Base-by-base conservation (phyloP, 2,113 vertebrate genomes). In the Scomber japonicus region DNA sequence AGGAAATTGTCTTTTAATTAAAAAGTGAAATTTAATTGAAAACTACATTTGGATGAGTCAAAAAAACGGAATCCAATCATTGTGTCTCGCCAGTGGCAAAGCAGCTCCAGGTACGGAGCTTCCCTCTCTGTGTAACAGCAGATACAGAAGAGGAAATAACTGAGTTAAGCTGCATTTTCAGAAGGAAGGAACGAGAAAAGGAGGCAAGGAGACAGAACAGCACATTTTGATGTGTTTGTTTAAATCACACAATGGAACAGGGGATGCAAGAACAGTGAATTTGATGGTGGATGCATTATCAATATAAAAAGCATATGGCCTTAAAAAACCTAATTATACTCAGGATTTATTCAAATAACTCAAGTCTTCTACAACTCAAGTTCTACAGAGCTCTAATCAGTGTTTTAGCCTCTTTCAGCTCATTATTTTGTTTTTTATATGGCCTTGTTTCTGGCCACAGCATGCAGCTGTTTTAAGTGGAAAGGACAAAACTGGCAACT, bases 1-100 rank as follows among this genome's bases (percentile, higher is more conserved):
- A 80, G 67, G 49, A 57, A 64, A 53, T n/a, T 54, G 68, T 68
- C 40, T 40, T 78, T 78, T 64, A 69, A 78, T 74, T 60, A 73
- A 64, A 70, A 51, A 71, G 48, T 16, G 11, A 48, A 48, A 54
- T 75, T 55, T 54, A 62, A 72, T 50, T 63, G 15, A 72, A 71
- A 71, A 55, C 40, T 57, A 19, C 51, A 49, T 54, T 65, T 48
- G 21, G 17, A 56, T 24, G 21, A 35, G 40, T 49, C 1, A 40
- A 55, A 57, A 67, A 49, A 57, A 48, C 3, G 3, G 0, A 21
- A 54, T 57, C 31, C 17, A 80, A 61, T 54, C 53, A 61, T 48
- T 19, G 5, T 48, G n/a, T 65, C 17, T 61, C 57, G 61, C 66
- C 62, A 48, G 24, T 35, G 16, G 60, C 61, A 55, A 59, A 30